Evolutionary conservation across 2,113 vertebrate genomes (phyloP), one percentile per base, ranked within the genome.

Genomic region (Onychostoma macrolepis): DNA sequence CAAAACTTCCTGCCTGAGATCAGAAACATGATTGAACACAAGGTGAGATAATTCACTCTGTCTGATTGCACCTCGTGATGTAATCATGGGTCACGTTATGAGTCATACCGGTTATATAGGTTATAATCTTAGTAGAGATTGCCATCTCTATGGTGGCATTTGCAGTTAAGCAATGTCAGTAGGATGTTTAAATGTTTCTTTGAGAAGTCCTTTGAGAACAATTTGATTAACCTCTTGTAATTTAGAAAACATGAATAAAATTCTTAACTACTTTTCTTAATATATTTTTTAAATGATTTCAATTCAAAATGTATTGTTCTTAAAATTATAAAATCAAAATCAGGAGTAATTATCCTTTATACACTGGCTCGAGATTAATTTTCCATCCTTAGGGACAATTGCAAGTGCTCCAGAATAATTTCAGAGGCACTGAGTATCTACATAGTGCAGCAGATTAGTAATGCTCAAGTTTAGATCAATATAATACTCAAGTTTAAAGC

Each of bases 1-100:
- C 97, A 99, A 91, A 98, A 99, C 93, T 99, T 99, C 94, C 94
- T 99, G 89, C 97, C 98, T 0, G 98, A 99, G 93, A 99, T 99
- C 93, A 97, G 97, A 94, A 98, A 94, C 94, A 99, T 99, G 98
- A 98, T 99, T 80, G 95, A 97, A 86, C 97, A 99, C 94, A 99
- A 98, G 97, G 98, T 98, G 90, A 91, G 94, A 86, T 11, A 78
- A 26, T 63, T 58, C 30, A 28, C 28, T 28, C 33, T 8, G 79
- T 30, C 17, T 71, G 33, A 38, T 9, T 5, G 33, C 69, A 72
- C 33, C 19, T 12, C 33, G 74, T 76, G 41, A 48, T 33, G 26
- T 15, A 58, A 80, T 80, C 33, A 58, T n/a, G 53, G 61, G 50
- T 80, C 53, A 50, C 33, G 4, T 65, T 33, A 24, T 15, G 13